Percentiles rank a stretch among this genome's conserved stretches.
Evolutionary conservation across 2,797 vertebrate species (phyloP).

Genomic region (Capromys pilorides): DNA sequence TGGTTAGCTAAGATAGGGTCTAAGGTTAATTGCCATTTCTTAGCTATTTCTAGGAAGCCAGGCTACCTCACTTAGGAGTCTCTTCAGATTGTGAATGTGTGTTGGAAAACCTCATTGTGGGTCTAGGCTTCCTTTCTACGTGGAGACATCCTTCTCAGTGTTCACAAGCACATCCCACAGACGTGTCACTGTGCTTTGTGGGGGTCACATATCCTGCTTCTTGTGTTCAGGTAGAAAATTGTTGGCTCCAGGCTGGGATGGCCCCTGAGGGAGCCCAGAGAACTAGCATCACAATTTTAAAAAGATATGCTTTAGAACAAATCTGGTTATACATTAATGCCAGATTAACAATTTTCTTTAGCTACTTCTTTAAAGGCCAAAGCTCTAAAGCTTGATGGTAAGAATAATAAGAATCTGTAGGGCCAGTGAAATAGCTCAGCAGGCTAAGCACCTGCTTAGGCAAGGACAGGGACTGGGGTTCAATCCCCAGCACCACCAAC

Average conservation of each 20-base stretch:
- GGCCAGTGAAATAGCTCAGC: too few species aligned
- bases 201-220: accelerated
- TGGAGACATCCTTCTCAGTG: background rate
- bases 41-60: background rate
- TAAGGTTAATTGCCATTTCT: background rate
- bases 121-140: accelerated
- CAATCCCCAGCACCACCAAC: too few species aligned
- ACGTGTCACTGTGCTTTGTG: accelerated
- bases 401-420: background rate
- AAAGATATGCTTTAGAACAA: background rate
- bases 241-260: background rate
- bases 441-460: too few species aligned
- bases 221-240: background rate
- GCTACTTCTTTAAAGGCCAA: background rate
- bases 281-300: background rate
- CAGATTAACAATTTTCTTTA: background rate
- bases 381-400: background rate
- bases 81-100: background rate
- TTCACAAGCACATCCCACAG: too few species aligned
- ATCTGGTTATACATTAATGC: background rate
- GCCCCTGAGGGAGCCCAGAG: background rate
- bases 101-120: background rate
- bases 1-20: background rate
- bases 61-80: background rate
- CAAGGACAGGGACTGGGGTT: too few species aligned